Conservation (phyloP, 2,113 vertebrate species). For the Urocynchramus pylzowi region DNA sequence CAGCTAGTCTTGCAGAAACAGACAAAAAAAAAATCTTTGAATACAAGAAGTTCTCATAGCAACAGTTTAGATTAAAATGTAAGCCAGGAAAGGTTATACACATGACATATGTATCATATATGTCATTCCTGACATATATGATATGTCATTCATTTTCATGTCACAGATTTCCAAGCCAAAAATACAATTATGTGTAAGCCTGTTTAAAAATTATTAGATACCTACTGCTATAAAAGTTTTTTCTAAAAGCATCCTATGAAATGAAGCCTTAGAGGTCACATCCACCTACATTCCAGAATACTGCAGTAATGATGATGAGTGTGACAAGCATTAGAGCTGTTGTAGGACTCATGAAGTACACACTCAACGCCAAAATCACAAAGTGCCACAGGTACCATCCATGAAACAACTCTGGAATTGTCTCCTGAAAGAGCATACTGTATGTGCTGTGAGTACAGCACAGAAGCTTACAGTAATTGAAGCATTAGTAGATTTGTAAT, state of each 20-base stretch:
- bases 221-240: not conserved
- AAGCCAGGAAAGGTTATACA: not conserved
- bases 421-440: not conserved
- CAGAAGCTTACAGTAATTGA: not conserved
- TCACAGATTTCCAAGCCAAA: no score
- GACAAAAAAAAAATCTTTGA: not conserved
- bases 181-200: no score
- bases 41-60: not conserved
- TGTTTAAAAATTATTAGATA: not conserved
- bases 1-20: not conserved
- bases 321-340: not conserved
- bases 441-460: not conserved
- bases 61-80: not conserved
- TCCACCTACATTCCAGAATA: not conserved
- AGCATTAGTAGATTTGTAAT: not conserved
- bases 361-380: not conserved
- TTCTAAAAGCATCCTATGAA: not conserved
- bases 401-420: not conserved
- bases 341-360: accelerated
- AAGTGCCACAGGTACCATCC: not conserved
- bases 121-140: not conserved
- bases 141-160: not conserved
- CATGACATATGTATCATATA: not conserved
- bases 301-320: not conserved
- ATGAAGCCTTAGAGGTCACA: not conserved